A percentile compares a stretch with the other conserved stretches of the same genome.
phyloP scores from a whole-genome alignment of 2,888 invertebrate species.

The Leptogaster cylindrica region DNA sequence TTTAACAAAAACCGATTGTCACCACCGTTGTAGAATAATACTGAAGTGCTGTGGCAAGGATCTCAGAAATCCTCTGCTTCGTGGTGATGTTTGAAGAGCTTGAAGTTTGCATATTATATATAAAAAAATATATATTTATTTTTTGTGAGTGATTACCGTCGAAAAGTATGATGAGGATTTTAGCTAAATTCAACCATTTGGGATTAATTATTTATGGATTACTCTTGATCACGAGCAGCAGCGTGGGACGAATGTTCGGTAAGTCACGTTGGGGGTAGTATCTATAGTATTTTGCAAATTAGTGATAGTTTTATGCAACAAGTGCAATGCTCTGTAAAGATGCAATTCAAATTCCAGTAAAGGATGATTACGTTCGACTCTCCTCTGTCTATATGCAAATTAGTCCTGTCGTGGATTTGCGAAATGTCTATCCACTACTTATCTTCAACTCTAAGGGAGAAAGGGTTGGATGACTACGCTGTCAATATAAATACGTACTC shows the following conservation, averaged over 20 bases:
- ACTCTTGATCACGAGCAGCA: slow-evolving; percentile 55
- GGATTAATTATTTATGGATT: slow-evolving; percentile 61
- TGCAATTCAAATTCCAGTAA: background rate
- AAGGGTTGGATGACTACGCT: slow-evolving; percentile 2
- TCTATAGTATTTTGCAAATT: too few species aligned
- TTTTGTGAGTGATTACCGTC: slow-evolving; percentile 6
- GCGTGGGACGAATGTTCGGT: slow-evolving; percentile 60
- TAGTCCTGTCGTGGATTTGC: too few species aligned
- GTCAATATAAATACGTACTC: slow-evolving; percentile 2
- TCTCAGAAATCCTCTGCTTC: slow-evolving; percentile 17
- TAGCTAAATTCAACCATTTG: slow-evolving; percentile 59
- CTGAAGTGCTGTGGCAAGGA: slow-evolving; percentile 31
- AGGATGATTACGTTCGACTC: background rate
- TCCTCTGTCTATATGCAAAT: slow-evolving; percentile 27
- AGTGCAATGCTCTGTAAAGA: slow-evolving; percentile 5
- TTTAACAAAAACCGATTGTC: slow-evolving; percentile 28
- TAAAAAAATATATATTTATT: background rate
- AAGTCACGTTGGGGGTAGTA: slow-evolving; percentile 53
- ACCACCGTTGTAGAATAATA: slow-evolving; percentile 3
- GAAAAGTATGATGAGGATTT: slow-evolving; percentile 59
- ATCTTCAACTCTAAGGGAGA: background rate
- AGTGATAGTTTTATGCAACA: slow-evolving; percentile 22
- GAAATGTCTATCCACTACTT: background rate
- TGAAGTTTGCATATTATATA: background rate
- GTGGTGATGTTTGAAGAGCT: slow-evolving; percentile 2